Evolutionary conservation across 2,888 invertebrate genomes (phyloP).

Genomic region (Leucoma salicis): DNA sequence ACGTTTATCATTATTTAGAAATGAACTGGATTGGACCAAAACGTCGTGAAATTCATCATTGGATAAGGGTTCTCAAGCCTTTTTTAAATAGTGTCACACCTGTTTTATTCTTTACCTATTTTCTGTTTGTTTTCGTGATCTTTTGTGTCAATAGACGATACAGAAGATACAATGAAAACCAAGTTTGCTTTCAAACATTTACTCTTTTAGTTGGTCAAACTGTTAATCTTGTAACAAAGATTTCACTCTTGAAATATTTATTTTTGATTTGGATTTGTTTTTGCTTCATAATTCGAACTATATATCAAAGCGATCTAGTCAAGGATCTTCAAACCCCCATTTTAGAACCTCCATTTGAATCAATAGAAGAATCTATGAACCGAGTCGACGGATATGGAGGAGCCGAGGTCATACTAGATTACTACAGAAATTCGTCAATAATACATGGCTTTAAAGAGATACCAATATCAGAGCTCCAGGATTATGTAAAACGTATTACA

Average conservation of each 20-base stretch:
- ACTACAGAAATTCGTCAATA: conserved; percentile 39
- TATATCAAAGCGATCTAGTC: conserved; percentile 53
- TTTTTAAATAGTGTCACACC: conserved; percentile 42
- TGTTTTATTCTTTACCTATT: conserved; percentile 32
- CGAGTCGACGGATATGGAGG: conserved; percentile 47
- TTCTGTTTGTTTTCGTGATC: conserved; percentile 30
- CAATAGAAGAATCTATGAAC: conserved; percentile 42
- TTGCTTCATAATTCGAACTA: conserved; percentile 53
- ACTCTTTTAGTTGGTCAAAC: conserved; percentile 53
- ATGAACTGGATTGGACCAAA: conserved; percentile 51
- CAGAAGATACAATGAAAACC: conserved; percentile 3
- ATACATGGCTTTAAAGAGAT: conserved; percentile 28
- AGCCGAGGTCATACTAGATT: conserved; percentile 26
- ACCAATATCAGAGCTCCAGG: conserved; percentile 26
- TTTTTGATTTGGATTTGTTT: conserved; percentile 61
- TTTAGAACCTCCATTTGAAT: conserved; percentile 44
- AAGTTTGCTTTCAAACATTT: conserved; percentile 38
- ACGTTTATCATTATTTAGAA: conserved; percentile 33
- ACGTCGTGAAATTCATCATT: conserved; percentile 42
- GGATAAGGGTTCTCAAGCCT: conserved; percentile 49
- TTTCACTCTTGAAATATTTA: conserved; percentile 42
- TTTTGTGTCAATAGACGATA: conserved; percentile 30
- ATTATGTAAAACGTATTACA: conserved; percentile 35
- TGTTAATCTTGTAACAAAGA: conserved; percentile 41
- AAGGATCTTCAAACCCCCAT: conserved; percentile 42